Base-by-base conservation (phyloP, 1,140 invertebrate species). In the Hyposmocoma kahamanoa region DNA sequence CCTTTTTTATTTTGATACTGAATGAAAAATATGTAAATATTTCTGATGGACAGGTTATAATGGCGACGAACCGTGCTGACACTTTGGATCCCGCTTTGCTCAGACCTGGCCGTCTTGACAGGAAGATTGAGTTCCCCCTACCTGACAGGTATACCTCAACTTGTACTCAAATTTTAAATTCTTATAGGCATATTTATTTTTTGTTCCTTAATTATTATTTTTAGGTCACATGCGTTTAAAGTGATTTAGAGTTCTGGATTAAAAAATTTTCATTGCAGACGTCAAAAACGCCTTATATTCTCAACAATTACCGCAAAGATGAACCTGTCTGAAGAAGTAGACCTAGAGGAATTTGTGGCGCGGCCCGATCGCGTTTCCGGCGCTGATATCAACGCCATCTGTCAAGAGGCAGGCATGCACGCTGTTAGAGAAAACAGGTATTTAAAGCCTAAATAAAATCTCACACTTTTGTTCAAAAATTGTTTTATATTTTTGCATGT, bases 281-380 rank as follows among this genome's bases (percentile, higher is more conserved):
- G 98, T 50, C 98, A 99, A 79, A 99, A 99, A 74, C 95, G 98
- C 59, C 87, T 99, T 3, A 95, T 99, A 52, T 99, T 99, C 87
- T 95, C 97, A 11, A 99, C 98, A 0, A 99, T 99, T 52, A 99
- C 98, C 0, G 89, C 94, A 0, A 98, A 97, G 79, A 99, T 99
- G 98, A 99, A 99, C 87, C 88, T 99, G n/a, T 98, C 96, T 57
- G 98, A 99, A 77, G 98, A 99, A 84, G 97, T 99, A 1, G 98
- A 99, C 87, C 84, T 99, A 1, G 98, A 99, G 81, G 98, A 99
- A 88, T 99, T 97, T 87, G 97, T 99, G 8, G 97, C 98, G 8
- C 89, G 98, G 13, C 98, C 98, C 0, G 98, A 99, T 77, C 95
- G 96, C 85, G 99, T 99, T 64, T 99, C 97, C 50, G 98, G 98